Evolutionary conservation across 2,113 vertebrate species (phyloP).

Genomic region (Nothoprocta perdicaria): DNA sequence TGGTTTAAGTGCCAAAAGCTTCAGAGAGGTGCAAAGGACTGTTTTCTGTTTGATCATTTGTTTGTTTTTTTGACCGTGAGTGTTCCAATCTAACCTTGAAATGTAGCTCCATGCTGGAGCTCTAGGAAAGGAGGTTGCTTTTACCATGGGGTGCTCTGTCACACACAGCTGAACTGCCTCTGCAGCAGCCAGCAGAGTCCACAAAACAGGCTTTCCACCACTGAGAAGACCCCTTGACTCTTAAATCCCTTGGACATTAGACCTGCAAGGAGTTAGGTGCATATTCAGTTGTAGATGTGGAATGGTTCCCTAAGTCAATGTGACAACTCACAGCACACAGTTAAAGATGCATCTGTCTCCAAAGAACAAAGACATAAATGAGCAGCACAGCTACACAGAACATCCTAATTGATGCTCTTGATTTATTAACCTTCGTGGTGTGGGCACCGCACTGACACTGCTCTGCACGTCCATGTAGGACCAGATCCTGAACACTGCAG

Average conservation of each 20-base stretch:
- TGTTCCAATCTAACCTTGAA: not conserved
- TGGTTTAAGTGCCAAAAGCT: not conserved
- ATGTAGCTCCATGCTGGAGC: not conserved
- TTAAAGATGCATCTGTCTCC: not conserved
- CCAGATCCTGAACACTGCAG: not conserved
- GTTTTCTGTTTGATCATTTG: not conserved
- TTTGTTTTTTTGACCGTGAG: not conserved
- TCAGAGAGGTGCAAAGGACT: not conserved
- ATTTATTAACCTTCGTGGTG: constrained; percentile 2
- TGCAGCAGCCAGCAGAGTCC: not conserved
- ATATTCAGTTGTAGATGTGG: not conserved
- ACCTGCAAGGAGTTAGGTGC: not conserved
- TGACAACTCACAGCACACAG: not conserved
- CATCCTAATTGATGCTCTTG: constrained; percentile 33
- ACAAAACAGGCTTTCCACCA: not conserved
- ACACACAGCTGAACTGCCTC: not conserved
- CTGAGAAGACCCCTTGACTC: not conserved
- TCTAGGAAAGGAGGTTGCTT: not conserved
- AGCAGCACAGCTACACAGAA: not conserved
- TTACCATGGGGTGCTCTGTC: not conserved
- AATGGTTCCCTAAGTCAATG: not conserved
- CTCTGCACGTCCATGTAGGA: constrained; percentile 11
- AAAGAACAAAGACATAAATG: not conserved
- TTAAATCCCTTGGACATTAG: not conserved
- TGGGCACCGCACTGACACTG: not conserved